Evolutionary conservation across 2,797 vertebrate genomes (phyloP), one percentile per base, ranked within the genome.

Genomic region (Babyrousa celebensis): DNA sequence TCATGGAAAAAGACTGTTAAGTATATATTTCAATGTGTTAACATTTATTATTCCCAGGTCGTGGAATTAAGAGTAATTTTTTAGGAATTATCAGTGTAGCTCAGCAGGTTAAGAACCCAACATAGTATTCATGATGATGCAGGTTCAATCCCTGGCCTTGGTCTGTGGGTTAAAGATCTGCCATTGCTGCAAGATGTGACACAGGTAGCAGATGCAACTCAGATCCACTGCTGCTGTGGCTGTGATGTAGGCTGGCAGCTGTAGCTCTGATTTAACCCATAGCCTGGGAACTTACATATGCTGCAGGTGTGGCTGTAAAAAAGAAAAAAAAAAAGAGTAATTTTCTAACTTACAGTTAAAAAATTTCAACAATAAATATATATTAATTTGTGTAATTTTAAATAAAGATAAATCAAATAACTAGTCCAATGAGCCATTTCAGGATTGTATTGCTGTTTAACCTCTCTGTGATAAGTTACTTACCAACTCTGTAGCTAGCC

Each of bases 381-480:
- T 68, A 79, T 84, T 54, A 79, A 80, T 71, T 67, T 92, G 16
- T 75, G 25, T 72, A 36, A 88, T 70, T 94, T 32, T 48, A 87
- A 95, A 74, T 56, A 77, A 78, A 95, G 9, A 8, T 83, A 65
- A 75, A 52, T 89, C 16, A 92, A 91, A 43, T 83, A 92, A 60
- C 29, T 79, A 88, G 40, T 88, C 20, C 79, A 88, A 52, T 75
- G 67, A 95, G 12, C 36, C n/a, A 72, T 83, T 72, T 89, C 48
- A 93, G 67, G 65, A 93, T 85, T 43, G 8, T 58, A 58, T 68
- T 91, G 62, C 65, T 92, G 27, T 86, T 79, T 40, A 87, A 25
- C 8, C 86, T 23, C 7, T 56, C 68, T 65, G 70, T 79, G 71
- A 78, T 40, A 90, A 40, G 62, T 84, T 85, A 32, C n/a, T 65